phyloP scores from a whole-genome alignment of 2,797 vertebrate species.

The Acrossocheilus fasciatus region DNA sequence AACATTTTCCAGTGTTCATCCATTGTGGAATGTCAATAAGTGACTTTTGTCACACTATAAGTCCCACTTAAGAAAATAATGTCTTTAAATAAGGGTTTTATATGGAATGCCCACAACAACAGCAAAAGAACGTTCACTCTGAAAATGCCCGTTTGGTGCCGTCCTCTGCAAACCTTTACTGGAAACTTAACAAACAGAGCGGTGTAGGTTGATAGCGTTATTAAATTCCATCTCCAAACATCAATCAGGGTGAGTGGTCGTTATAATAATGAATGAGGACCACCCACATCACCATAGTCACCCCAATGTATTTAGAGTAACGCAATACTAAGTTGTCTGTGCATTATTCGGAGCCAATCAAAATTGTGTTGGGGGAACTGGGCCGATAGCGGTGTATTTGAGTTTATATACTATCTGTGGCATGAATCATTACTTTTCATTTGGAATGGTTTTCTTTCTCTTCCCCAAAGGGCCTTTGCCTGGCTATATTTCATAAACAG shows the following conservation, averaged over 20 bases:
- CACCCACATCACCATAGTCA: constrained; percentile 79
- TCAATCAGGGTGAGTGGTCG: constrained; percentile 76
- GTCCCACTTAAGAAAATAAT: background rate
- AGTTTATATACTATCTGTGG: constrained; percentile 79
- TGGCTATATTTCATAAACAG: constrained; percentile 83
- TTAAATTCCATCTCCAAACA: constrained; percentile 82
- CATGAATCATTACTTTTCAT: constrained; percentile 82
- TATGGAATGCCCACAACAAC: background rate
- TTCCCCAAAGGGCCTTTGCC: constrained; percentile 75
- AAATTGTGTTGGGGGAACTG: constrained; percentile 76
- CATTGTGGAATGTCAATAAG: constrained; percentile 56
- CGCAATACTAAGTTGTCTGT: constrained; percentile 79
- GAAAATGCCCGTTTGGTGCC: background rate
- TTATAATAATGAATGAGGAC: constrained; percentile 81
- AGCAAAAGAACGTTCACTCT: background rate
- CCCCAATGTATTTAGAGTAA: constrained; percentile 79
- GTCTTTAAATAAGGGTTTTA: background rate
- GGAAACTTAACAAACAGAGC: constrained; percentile 33
- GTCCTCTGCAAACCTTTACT: constrained; percentile 15
- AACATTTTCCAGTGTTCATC: constrained; percentile 59
- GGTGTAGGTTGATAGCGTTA: constrained; percentile 73
- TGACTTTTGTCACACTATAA: constrained; percentile 19
- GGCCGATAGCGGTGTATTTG: constrained; percentile 71
- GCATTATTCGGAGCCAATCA: constrained; percentile 79
- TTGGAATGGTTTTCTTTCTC: constrained; percentile 78